These are phyloP conservation scores for Todiramphus saurophagus DNA, from an alignment of 2,113 vertebrate genomes.

Conservation along the genomic window DNA sequence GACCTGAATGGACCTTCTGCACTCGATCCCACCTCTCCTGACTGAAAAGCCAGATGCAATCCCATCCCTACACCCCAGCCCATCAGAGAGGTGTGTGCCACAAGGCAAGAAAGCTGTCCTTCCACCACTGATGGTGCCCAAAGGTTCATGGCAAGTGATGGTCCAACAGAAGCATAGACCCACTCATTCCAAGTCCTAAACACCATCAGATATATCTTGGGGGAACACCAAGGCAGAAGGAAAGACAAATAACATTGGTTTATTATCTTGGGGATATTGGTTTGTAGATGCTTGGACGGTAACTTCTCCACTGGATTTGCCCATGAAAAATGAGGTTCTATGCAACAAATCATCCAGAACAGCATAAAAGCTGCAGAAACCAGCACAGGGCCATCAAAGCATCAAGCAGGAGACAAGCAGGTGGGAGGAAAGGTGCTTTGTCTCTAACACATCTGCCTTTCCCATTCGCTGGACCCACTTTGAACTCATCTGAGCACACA, in stretches of 20 bases:
- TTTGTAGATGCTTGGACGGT: neutral
- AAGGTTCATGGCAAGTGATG: neutral
- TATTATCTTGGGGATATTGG: neutral
- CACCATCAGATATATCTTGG: accelerated
- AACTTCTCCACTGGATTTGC: neutral
- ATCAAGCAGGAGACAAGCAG: accelerated
- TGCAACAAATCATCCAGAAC: neutral
- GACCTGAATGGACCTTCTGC: neutral
- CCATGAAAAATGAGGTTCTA: neutral
- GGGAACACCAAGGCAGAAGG: neutral
- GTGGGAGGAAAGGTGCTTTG: neutral
- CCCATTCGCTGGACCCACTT: neutral
- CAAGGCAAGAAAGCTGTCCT: neutral
- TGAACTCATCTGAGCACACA: neutral
- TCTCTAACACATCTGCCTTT: neutral
- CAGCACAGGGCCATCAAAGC: neutral
- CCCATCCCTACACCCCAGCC: neutral
- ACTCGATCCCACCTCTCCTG: neutral
- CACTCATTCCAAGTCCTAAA: neutral
- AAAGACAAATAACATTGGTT: accelerated
- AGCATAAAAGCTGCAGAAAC: neutral
- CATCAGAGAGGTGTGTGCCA: accelerated
- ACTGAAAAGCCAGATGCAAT: neutral
- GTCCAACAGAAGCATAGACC: neutral
- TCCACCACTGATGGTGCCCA: no score